Evolutionary conservation across 2,113 vertebrate species (phyloP), one percentile per base, ranked within the genome.

Genomic region (Pterophyllum scalare): DNA sequence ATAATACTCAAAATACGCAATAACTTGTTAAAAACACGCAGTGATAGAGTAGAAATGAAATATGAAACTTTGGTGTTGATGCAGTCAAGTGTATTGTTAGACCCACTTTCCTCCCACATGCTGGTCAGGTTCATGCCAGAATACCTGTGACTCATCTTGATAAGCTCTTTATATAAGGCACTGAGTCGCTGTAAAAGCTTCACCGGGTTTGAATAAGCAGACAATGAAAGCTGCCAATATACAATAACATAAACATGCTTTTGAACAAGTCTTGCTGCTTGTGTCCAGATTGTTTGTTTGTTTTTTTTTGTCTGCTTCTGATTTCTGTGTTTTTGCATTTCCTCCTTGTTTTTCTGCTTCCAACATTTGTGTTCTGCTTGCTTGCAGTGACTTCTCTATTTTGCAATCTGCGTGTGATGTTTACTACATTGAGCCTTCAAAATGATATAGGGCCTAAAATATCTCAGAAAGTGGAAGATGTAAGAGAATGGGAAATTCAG

Each of bases 61-160:
- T 54, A 2, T 72, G 65, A 72, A 52, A 72, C 52, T 46, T 26
- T 56, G 38, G 6, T 64, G 40, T 52, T 75, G 76, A 65, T 79
- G 78, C 24, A 81, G 72, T 81, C 52, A 46, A 82, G 84, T 87
- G 72, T 81, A 60, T 77, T 79, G 70, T 65, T 75, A 59, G 77
- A 88, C 33, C 46, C 62, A 75, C 75, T 90, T 84, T 72, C 84
- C 94, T 87, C 92, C 93, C 83, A 91, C 91, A 70, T 62, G 79
- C 49, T 85, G 60, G 60, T 67, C 88, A 75, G 88, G 87, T 89
- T 90, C 67, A 77, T 38, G 60, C 49, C 85, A 77, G 59, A 90
- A 75, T 67, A 80, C 62, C 82, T 59, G 85, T 93, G 93, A 94
- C 81, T 94, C 90, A 93, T 91, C 80, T 52, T 15, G 83, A 87